Base-by-base conservation (phyloP, 2,888 invertebrate species). In the Rhamphomyia laevipes region DNA sequence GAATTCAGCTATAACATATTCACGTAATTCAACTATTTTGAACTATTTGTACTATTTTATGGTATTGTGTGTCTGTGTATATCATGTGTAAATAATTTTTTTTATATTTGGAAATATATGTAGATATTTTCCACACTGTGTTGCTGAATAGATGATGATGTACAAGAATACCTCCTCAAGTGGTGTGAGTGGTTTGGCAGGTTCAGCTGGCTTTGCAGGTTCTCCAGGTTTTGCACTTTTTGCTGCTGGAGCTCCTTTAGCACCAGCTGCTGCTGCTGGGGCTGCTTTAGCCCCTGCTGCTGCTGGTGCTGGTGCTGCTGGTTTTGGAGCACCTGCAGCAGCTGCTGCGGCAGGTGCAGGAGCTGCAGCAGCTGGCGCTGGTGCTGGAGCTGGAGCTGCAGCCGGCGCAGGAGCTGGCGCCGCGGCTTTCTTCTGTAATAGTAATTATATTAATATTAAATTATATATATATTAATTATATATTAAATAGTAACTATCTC, bases 401-500 rank as follows among this genome's bases (percentile, higher is more conserved):
- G 54, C 54, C 15, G 57, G 43, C 12, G 56, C 56, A 12, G 57
- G 52, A 38, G 58, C 57, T 33, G 59, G 57, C 16, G 56, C 58
- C 17, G 57, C 59, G 30, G 62, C 63, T 56, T 66, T 67, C 59
- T 68, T 67, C 66, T 68, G 58, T 21, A 66, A 52, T 21, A 45
- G n/a, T 18, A 45, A 74, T n/a, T n/a, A 80, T 43, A 31, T 16
- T 35, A 18, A 35, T 41, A 17, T 47, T 43, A 27, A 40, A 13
- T 1, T 6, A 23, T 27, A 38, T 37, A 42, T 30, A 23, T 44
- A 17, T 16, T 12, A 38, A 46, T 41, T 10, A 27, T n/a, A 37
- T 37, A 17, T 12, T 27, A 38, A n/a, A n/a, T n/a, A n/a, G n/a
- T n/a, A n/a, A 11, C 12, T 11, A 7, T 37, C n/a, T 40, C 7